These are phyloP conservation scores for Rattus rattus DNA, from an alignment of 2,113 vertebrate species.

Conservation along the genomic window DNA sequence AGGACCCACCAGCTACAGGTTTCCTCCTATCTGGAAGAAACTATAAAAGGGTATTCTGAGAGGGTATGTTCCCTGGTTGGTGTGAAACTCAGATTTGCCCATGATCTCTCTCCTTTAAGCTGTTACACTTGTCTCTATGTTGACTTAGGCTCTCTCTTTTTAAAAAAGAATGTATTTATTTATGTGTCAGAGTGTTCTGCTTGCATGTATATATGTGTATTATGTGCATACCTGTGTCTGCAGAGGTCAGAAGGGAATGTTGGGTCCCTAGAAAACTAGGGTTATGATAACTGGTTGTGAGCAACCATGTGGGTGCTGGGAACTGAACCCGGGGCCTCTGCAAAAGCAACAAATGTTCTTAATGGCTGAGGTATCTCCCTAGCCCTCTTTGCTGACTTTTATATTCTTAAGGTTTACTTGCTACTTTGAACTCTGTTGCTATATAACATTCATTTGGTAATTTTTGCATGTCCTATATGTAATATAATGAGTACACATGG, in stretches of 20 bases:
- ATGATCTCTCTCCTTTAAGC: slow-evolving; percentile 34
- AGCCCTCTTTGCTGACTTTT: not conserved
- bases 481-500: not conserved
- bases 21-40: not conserved
- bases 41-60: not conserved
- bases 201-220: not conserved
- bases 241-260: not conserved
- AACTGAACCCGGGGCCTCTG: not conserved
- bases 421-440: slow-evolving; percentile 14
- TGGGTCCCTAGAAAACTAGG: not conserved
- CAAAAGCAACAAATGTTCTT: not conserved
- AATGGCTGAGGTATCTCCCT: not conserved
- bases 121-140: not conserved
- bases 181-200: not conserved
- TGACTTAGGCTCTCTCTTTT: not conserved
- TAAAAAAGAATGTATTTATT: not conserved
- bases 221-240: not conserved
- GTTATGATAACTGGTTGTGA: not conserved
- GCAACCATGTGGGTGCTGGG: not conserved
- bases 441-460: not conserved
- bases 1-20: not conserved
- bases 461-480: not conserved
- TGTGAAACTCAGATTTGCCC: not conserved
- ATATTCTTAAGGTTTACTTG: slow-evolving; percentile 15
- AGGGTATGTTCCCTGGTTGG: not conserved